Base-by-base conservation (phyloP, 2,888 invertebrate species). In the Cryptus viduatorius region DNA sequence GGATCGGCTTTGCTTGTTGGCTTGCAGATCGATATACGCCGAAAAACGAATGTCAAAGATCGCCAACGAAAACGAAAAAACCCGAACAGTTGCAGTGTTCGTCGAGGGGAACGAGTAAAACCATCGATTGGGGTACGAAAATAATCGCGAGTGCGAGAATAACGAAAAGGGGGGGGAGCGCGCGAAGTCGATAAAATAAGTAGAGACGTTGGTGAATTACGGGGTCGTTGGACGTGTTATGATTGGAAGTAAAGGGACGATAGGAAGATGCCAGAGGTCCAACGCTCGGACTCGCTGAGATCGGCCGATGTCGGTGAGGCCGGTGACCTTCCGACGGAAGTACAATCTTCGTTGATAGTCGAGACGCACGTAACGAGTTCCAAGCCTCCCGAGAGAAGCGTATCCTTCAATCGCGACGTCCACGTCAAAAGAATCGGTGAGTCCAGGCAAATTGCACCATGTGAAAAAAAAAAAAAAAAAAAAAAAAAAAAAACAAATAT, bases 361-460 rank as follows among this genome's bases (percentile, higher is more conserved):
- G 85, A 84, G 81, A 87, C 87, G 82, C 90, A 89, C 68, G 88
- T 89, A 69, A 91, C 92, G 86, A 85, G 87, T 94, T 95, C 94
- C 93, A 94, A 92, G 91, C 92, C 91, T 88, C 94, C 94, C 94
- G 96, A 96, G 94, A 97, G 95, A 89, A 95, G 96, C 91, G 98
- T 98, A 91, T 98, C 97, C 94, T 98, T 98, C 95, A 97, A 98
- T 95, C 96, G 97, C 94, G 97, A 97, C 95, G 97, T 98, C 92
- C 97, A 97, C 95, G 97, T 98, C 93, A 98, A 98, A 94, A 95
- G 97, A 95, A 97, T 97, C 95, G 97, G 97, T 97, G 96, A 96
- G 96, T 94, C 91, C 90, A 90, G 91, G 90, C 90, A 90, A 89
- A 64, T 50, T 89, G 89, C 88, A 91, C 91, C 91, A 89, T 88